Evolutionary conservation across 1,140 invertebrate species (phyloP).

Genomic region (Akabosia matsudoensis): DNA sequence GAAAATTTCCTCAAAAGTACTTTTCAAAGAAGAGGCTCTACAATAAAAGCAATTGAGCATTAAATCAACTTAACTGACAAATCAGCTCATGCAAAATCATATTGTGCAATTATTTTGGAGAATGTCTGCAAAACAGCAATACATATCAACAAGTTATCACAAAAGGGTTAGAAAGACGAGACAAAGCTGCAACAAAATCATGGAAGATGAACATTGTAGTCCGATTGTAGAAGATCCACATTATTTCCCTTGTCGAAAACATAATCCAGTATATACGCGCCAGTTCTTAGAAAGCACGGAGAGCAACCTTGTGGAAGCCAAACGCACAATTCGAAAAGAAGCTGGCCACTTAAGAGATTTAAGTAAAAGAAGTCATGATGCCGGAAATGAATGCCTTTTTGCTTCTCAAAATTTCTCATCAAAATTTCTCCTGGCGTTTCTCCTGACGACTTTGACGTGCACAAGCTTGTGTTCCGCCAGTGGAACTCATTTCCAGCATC

Average conservation of each 20-base stretch:
- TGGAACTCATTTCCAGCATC: conserved; percentile 9
- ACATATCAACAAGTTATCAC: conserved; percentile 10
- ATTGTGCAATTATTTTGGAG: no score
- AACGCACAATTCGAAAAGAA: neutral
- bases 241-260: neutral
- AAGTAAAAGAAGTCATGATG: neutral
- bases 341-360: neutral
- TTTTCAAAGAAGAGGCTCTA: no score
- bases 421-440: conserved; percentile 9
- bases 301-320: neutral
- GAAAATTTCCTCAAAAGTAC: no score
- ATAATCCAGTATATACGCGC: neutral
- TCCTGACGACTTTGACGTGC: neutral
- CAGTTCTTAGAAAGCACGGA: neutral
- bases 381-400: conserved; percentile 18
- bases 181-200: neutral
- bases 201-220: no score
- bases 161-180: no score
- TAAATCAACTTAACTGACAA: no score
- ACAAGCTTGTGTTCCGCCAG: neutral
- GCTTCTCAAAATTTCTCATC: neutral
- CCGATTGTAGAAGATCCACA: neutral
- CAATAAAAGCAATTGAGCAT: no score
- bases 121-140: no score
- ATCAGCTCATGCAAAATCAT: no score